These are phyloP conservation scores for Orthosia gothica DNA, from an alignment of 2,888 invertebrate genomes.

Conservation along the genomic window DNA sequence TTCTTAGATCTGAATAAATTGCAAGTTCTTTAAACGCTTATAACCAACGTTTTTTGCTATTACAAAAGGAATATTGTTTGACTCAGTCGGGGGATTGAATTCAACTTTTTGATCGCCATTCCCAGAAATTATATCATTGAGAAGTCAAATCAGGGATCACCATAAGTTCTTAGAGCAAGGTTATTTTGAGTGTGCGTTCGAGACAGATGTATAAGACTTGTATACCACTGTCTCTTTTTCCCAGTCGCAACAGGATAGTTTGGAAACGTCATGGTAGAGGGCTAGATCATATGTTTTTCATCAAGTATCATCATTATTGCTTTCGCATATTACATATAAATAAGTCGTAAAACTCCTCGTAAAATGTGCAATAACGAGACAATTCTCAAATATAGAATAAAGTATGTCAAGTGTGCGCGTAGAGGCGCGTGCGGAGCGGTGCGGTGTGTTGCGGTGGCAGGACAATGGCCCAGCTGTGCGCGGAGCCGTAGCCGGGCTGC, in stretches of 20 bases:
- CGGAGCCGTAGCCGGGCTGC: slow-evolving; percentile 69
- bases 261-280: too few species aligned
- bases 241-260: too few species aligned
- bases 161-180: too few species aligned
- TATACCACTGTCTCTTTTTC: too few species aligned
- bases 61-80: not conserved
- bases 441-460: slow-evolving; percentile 70
- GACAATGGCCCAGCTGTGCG: slow-evolving; percentile 80
- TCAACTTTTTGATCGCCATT: not conserved
- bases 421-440: slow-evolving; percentile 42
- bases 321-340: slow-evolving; percentile 16
- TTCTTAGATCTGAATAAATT: slow-evolving; percentile 41
- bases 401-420: slow-evolving; percentile 44
- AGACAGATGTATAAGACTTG: too few species aligned
- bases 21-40: slow-evolving; percentile 9
- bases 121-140: not conserved
- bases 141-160: not conserved
- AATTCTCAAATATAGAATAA: slow-evolving; percentile 39
- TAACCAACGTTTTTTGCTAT: not conserved
- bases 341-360: slow-evolving; percentile 15
- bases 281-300: not conserved
- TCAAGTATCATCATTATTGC: not conserved
- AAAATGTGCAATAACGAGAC: slow-evolving; percentile 36
- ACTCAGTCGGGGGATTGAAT: not conserved
- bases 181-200: too few species aligned